Conservation (phyloP, 53 echinoderm and acorn worm species). For the Holothuria leucospilota region DNA sequence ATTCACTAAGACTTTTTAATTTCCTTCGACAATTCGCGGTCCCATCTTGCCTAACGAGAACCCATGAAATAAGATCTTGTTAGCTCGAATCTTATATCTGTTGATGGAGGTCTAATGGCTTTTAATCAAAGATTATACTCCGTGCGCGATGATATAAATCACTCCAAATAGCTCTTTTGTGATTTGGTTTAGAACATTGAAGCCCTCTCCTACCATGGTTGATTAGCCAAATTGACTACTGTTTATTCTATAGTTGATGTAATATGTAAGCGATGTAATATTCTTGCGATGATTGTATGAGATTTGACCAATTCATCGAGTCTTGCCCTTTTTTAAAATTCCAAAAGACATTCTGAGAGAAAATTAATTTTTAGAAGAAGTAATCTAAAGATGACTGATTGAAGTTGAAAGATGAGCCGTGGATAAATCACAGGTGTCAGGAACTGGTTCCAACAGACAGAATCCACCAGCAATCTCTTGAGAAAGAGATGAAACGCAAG, state of each 20-base stretch:
- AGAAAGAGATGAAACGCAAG: not conserved
- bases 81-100: constrained; percentile 34
- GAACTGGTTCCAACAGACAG: no score
- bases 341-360: constrained; percentile 55
- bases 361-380: constrained; percentile 54
- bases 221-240: constrained; percentile 57
- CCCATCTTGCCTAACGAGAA: constrained; percentile 33
- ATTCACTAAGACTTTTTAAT: constrained; percentile 37
- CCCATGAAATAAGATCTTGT: constrained; percentile 57
- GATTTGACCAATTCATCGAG: constrained; percentile 44
- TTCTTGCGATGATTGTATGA: constrained; percentile 42
- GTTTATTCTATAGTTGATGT: constrained; percentile 55
- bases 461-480: no score
- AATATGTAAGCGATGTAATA: constrained; percentile 51
- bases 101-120: constrained; percentile 55
- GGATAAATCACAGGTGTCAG: constrained; percentile 53
- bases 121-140: constrained; percentile 56
- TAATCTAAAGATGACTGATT: constrained; percentile 49
- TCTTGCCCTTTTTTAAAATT: constrained; percentile 52
- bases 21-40: constrained; percentile 57
- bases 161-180: constrained; percentile 46
- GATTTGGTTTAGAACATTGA: constrained; percentile 39
- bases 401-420: constrained; percentile 43
- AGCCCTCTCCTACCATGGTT: constrained; percentile 35
- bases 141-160: constrained; percentile 48